phyloP scores from a whole-genome alignment of 2,113 vertebrate species.

The Pangasianodon gigas region DNA sequence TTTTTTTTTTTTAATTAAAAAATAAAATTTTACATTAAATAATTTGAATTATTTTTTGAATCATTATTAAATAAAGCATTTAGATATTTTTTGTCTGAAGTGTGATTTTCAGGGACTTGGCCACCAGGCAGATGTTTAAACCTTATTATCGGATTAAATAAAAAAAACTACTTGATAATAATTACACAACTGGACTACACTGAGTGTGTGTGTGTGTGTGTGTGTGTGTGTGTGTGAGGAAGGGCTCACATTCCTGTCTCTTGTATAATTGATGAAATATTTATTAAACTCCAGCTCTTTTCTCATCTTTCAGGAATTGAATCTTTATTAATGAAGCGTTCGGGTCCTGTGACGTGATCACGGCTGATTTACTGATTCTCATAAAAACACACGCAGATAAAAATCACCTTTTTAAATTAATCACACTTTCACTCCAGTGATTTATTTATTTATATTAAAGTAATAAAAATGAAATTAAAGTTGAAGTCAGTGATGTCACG shows the following conservation, averaged over 20 bases:
- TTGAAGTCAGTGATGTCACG: not conserved
- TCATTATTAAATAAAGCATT: not conserved
- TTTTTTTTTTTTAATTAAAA: no score
- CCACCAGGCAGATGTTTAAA: not conserved
- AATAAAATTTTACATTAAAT: no score
- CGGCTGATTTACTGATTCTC: not conserved
- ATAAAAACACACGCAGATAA: not conserved
- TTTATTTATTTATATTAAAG: not conserved
- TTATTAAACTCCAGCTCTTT: not conserved
- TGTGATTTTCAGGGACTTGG: not conserved
- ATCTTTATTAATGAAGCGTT: not conserved
- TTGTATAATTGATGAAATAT: conserved; percentile 7
- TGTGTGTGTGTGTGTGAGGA: not conserved
- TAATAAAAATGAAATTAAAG: not conserved
- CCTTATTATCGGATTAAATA: not conserved
- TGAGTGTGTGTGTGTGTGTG: not conserved
- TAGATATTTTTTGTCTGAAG: not conserved
- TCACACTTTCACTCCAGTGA: not conserved
- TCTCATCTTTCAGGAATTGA: not conserved
- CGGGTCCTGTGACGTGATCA: not conserved
- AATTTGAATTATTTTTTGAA: no score
- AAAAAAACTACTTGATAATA: not conserved
- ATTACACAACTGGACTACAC: not conserved
- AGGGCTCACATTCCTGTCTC: conserved; percentile 1
- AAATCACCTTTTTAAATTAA: not conserved